Evolutionary conservation across 2,888 invertebrate genomes (phyloP), one percentile per base, ranked within the genome.

Genomic region (Euphydryas editha): DNA sequence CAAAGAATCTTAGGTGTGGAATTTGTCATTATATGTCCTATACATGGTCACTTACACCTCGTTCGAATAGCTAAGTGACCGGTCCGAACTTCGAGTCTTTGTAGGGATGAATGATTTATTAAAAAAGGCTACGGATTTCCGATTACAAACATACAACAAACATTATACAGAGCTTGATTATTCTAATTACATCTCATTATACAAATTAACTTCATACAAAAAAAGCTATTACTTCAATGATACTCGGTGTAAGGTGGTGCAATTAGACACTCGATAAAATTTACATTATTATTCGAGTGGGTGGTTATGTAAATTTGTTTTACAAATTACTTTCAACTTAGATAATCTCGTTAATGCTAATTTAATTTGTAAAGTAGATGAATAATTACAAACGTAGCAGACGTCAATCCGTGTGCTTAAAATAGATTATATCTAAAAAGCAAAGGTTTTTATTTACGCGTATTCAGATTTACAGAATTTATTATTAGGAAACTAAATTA

Each of bases 11-110:
- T 49, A 69, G 65, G 67, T 67, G 70, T 59, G 64, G 71, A 69
- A 70, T 72, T 68, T 70, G 72, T 73, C 73, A 74, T 75, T 74
- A 70, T 72, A 73, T 73, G 61, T 65, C 57, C 75, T 71, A 63
- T 73, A 73, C 54, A 73, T 66, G 73, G 73, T 24, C 37, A 56
- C 59, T 49, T 63, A 71, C 71, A 65, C 66, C 69, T 72, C 62
- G 65, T 62, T 68, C 54, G 64, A 67, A 68, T 66, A 63, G 62
- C 71, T 44, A 56, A 60, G 36, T 54, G 54, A 68, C 66, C 64
- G 66, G 70, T 72, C 62, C 24, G 39, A 18, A 57, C 59, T 67
- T 67, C 64, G 68, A 69, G 47, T 73, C 73, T 70, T 69, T 68
- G 68, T 71, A 71, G 67, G 70, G 72, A 73, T 73, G 70, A 70